Conservation (phyloP, 2,888 invertebrate genomes). For the Emesis castigata region DNA sequence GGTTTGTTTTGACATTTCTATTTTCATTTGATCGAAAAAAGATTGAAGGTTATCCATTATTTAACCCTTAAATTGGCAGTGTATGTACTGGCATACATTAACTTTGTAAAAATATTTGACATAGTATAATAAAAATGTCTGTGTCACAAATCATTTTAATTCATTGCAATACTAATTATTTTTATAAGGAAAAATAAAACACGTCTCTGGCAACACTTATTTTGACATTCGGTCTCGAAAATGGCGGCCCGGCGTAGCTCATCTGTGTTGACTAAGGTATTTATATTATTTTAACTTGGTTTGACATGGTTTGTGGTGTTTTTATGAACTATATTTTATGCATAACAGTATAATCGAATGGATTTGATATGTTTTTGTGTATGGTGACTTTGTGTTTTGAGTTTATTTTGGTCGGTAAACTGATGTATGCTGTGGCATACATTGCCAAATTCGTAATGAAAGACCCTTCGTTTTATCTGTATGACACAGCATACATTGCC, state of each 20-base stretch:
- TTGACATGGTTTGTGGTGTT: constrained; percentile 28
- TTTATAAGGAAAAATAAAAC: constrained; percentile 27
- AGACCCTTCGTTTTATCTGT: constrained; percentile 1
- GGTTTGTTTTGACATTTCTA: too few species aligned
- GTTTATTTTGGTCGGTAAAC: constrained; percentile 24
- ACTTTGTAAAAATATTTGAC: not conserved
- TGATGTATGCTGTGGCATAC: constrained; percentile 10
- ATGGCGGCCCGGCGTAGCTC: constrained; percentile 36
- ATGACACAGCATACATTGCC: constrained; percentile 38
- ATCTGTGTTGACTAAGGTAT: constrained; percentile 36
- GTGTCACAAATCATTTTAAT: constrained; percentile 19
- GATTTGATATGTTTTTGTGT: constrained; percentile 35
- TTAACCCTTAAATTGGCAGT: not conserved
- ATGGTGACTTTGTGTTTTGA: constrained; percentile 22
- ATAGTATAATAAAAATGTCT: constrained; percentile 10
- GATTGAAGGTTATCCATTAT: too few species aligned
- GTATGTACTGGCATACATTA: not conserved
- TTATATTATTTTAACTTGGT: constrained; percentile 31
- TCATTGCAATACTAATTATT: constrained; percentile 17
- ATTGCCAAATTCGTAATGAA: not conserved
- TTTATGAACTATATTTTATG: constrained; percentile 37
- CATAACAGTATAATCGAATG: constrained; percentile 33
- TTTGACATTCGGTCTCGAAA: constrained; percentile 19
- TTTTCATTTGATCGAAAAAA: too few species aligned
- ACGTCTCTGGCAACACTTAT: constrained; percentile 27